Conservation (phyloP, 2,113 vertebrate species). For the Bubo bubo region DNA sequence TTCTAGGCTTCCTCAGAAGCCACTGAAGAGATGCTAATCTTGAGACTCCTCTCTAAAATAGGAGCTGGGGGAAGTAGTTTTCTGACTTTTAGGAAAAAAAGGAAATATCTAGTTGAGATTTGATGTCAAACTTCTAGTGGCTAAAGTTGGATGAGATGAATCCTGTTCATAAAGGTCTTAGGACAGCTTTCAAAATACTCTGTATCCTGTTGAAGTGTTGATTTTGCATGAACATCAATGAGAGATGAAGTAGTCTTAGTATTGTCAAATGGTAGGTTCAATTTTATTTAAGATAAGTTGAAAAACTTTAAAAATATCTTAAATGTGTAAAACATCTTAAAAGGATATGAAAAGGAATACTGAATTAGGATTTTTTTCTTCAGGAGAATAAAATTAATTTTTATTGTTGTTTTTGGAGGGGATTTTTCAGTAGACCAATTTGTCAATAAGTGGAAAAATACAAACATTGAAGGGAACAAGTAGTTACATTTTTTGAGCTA, state of each 20-base stretch:
- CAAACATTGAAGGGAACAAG: background rate
- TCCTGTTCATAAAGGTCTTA: background rate
- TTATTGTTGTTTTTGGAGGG: fast-evolving
- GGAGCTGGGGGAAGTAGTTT: background rate
- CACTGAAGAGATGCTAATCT: background rate
- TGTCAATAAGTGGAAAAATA: background rate
- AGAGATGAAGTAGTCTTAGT: background rate
- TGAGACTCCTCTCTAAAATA: background rate
- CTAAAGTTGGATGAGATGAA: background rate
- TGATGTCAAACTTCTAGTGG: background rate
- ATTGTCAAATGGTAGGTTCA: background rate
- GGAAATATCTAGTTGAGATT: background rate
- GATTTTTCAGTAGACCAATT: background rate
- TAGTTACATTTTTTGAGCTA: background rate
- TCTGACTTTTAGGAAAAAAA: background rate
- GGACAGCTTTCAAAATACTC: background rate
- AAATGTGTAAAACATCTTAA: background rate
- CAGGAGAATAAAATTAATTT: background rate
- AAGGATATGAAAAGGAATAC: background rate
- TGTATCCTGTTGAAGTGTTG: background rate
- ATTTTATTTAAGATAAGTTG: background rate
- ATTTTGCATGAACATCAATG: background rate
- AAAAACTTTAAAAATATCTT: background rate
- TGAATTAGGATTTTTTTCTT: background rate
- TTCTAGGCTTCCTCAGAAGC: background rate